These are phyloP conservation scores for Globodera rostochiensis DNA, from an alignment of 1,140 invertebrate species.

Conservation along the genomic window DNA sequence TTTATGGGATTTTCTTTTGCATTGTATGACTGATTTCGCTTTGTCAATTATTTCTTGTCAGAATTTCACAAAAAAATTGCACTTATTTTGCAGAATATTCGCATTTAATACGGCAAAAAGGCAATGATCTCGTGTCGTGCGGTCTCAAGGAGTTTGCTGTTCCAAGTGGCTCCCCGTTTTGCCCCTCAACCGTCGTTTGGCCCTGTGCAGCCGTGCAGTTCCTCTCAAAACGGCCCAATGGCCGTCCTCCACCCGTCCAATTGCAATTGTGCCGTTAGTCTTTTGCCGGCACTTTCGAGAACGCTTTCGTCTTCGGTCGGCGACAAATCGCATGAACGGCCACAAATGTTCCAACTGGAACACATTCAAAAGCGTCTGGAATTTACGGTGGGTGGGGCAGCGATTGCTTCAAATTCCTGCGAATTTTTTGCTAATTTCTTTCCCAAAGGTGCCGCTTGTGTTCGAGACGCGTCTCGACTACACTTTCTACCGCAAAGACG, in stretches of 20 bases:
- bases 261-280: neutral
- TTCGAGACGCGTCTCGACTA: constrained; percentile 42
- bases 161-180: neutral
- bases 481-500: constrained; percentile 46
- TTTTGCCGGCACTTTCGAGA: neutral
- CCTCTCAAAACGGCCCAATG: neutral
- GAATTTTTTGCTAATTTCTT: neutral
- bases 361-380: constrained; percentile 46
- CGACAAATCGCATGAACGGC: constrained; percentile 23
- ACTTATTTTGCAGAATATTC: too few species aligned
- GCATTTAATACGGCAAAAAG: too few species aligned
- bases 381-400: constrained; percentile 31
- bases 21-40: too few species aligned
- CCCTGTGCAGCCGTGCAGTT: neutral
- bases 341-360: constrained; percentile 47
- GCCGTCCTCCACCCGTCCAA: neutral
- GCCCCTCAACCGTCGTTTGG: neutral
- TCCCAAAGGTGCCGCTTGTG: constrained; percentile 44
- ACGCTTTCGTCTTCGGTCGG: constrained; percentile 5
- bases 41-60: too few species aligned
- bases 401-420: too few species aligned
- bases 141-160: neutral
- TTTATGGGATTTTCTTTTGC: too few species aligned
- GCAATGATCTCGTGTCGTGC: neutral
- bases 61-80: too few species aligned